Base-by-base conservation (phyloP, 2,113 vertebrate genomes). In the Columbina picui region DNA sequence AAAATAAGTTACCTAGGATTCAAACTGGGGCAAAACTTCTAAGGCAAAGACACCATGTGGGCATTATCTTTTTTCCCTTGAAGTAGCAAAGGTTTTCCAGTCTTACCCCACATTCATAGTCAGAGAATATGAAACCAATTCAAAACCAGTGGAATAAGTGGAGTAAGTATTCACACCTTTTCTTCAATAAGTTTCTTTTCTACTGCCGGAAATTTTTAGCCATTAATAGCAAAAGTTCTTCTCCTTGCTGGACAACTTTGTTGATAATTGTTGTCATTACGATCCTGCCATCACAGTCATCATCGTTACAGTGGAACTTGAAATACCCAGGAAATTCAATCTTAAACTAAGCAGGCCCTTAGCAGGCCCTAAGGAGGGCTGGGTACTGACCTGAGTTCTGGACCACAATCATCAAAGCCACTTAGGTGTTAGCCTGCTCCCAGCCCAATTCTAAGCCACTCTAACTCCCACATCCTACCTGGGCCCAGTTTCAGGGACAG, bases 1-100 rank as follows among this genome's bases (percentile, higher is more conserved):
- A 74, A 95, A 70, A 70, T 23, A 84, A 87, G 32, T 36, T 70
- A 45, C 14, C 38, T 87, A 47, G n/a, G 56, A 93, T 90, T 90
- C 61, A 67, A 82, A 75, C 7, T 41, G 36, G 26, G 32, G 32
- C 29, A 84, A 60, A 9, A 6, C 17, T 56, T 77, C 39, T 32
- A 29, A 84, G n/a, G 49, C 32, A 84, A 84, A 90, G 70, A 56
- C 14, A 71, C 38, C 41, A 22, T 13, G n/a, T 16, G 36, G 32
- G 60, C 77, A 52, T 39, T 6, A 19, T 11, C 27, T 47, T 74
- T 47, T 27, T 41, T 49, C 15, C 20, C 5, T 32, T 45, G n/a
- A 65, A 52, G n/a, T 3, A 87, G 39, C 7, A 86, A 69, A 76
- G 21, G 3, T 68, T 89, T 91, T 77, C 34, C 30, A 50, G 1